Evolutionary conservation across 2,797 vertebrate genomes (phyloP).

Genomic region (Botia kubotai): DNA sequence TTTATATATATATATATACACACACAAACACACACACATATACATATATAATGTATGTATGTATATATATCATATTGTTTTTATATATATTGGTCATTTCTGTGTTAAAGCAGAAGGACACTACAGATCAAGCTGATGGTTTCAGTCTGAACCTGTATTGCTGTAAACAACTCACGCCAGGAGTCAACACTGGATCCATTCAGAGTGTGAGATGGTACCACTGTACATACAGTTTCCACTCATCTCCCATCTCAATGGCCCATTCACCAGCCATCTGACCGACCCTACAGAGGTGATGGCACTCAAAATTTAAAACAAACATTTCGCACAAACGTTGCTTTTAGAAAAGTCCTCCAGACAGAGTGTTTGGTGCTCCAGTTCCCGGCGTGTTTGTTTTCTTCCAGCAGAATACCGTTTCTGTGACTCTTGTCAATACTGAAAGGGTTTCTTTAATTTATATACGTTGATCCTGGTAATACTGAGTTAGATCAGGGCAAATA

Average conservation of each 20-base stretch:
- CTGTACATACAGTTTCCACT: slow-evolving; percentile 40
- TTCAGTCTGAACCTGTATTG: not conserved
- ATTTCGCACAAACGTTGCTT: slow-evolving; percentile 33
- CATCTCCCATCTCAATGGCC: slow-evolving; percentile 40
- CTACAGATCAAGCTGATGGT: not conserved
- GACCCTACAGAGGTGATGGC: slow-evolving; percentile 6
- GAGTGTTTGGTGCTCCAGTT: not conserved
- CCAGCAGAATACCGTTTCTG: not conserved
- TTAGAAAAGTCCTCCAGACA: slow-evolving; percentile 4
- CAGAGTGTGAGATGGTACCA: slow-evolving; percentile 38
- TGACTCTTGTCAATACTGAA: not conserved
- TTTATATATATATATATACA: too few relatives aligned
- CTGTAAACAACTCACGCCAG: not conserved
- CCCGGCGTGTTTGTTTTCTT: slow-evolving; percentile 18
- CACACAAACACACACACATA: too few relatives aligned
- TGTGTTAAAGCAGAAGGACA: not conserved
- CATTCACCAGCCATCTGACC: slow-evolving; percentile 38
- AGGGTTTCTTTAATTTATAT: not conserved
- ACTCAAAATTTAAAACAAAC: slow-evolving; percentile 16
- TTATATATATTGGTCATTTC: too few relatives aligned
- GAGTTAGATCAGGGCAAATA: not conserved
- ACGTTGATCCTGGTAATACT: not conserved
- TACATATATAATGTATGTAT: too few relatives aligned
- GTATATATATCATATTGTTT: too few relatives aligned
- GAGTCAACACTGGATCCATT: slow-evolving; percentile 34